These are phyloP conservation scores for Nyctalus aviator DNA, from an alignment of 2,797 vertebrate species.

Conservation along the genomic window DNA sequence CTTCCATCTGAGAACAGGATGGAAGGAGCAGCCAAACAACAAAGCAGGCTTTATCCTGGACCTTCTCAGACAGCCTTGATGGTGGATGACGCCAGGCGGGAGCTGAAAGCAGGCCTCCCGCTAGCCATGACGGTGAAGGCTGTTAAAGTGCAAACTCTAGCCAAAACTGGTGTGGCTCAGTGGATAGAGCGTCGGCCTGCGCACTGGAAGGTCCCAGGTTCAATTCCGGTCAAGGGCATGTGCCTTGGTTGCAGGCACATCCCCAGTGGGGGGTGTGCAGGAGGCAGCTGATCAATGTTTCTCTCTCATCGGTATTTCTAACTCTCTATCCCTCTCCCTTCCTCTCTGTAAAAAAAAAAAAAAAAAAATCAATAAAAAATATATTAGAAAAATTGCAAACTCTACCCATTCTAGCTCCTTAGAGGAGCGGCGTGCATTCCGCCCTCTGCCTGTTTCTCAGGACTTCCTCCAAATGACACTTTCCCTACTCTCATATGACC, in stretches of 20 bases:
- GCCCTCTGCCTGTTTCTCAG: neutral
- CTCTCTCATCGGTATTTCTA: too few species aligned
- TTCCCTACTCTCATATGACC: neutral
- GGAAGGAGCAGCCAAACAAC: slow-evolving; percentile 48
- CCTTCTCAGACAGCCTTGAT: neutral
- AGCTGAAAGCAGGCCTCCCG: neutral
- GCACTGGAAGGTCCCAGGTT: too few species aligned
- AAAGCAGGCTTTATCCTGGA: slow-evolving; percentile 46
- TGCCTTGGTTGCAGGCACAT: too few species aligned
- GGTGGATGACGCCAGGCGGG: neutral
- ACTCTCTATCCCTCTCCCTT: too few species aligned
- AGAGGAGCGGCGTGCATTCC: neutral
- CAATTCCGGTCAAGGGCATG: too few species aligned
- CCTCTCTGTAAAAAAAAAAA: too few species aligned
- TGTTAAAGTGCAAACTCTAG: neutral
- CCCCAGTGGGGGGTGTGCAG: too few species aligned
- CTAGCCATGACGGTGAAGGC: neutral
- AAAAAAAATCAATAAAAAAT: too few species aligned
- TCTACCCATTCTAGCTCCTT: neutral
- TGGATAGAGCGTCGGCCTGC: too few species aligned
- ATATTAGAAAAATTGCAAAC: too few species aligned
- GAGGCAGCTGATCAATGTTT: too few species aligned
- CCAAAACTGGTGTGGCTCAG: too few species aligned
- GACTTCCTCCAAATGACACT: neutral
- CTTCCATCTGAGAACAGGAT: slow-evolving; percentile 49